Percentiles rank a stretch among this genome's conserved stretches.
Evolutionary conservation across 2,888 invertebrate genomes (phyloP).

Genomic region (Thalpophila matura): DNA sequence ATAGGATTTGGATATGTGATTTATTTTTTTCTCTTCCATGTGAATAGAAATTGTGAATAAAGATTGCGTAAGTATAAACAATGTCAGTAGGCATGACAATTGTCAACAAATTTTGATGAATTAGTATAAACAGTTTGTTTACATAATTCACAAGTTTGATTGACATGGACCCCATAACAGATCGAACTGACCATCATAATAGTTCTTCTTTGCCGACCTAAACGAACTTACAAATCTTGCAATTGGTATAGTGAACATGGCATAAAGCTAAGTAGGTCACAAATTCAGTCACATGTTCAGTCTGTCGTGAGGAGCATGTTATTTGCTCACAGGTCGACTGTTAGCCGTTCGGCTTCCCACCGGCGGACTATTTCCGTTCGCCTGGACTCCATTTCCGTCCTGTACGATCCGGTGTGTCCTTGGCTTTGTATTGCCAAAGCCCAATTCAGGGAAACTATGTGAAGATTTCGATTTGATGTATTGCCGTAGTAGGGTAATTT

Average conservation of each 20-base stretch:
- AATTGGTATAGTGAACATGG: background rate
- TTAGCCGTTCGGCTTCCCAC: conserved; percentile 58
- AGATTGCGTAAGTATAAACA: no score
- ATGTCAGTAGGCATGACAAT: no score
- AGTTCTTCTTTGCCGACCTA: no score
- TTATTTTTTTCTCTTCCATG: no score
- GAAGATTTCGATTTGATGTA: conserved; percentile 10
- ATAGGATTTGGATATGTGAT: no score
- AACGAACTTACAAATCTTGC: no score
- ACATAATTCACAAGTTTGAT: no score
- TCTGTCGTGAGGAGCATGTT: conserved; percentile 29
- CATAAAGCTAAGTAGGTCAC: conserved; percentile 41
- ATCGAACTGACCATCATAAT: no score
- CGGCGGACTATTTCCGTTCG: conserved; percentile 72
- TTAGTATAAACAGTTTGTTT: no score
- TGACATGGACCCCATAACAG: no score
- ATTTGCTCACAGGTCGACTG: conserved; percentile 51
- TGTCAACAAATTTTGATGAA: no score
- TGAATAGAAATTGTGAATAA: no score
- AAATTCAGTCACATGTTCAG: conserved; percentile 16
- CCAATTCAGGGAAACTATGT: conserved; percentile 46
- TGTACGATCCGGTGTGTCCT: conserved; percentile 39
- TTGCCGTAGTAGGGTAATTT: background rate
- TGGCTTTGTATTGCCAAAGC: conserved; percentile 47
- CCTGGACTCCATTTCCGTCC: conserved; percentile 73